Conservation (phyloP, 2,888 invertebrate species). For the Ophioninae sp. region DNA sequence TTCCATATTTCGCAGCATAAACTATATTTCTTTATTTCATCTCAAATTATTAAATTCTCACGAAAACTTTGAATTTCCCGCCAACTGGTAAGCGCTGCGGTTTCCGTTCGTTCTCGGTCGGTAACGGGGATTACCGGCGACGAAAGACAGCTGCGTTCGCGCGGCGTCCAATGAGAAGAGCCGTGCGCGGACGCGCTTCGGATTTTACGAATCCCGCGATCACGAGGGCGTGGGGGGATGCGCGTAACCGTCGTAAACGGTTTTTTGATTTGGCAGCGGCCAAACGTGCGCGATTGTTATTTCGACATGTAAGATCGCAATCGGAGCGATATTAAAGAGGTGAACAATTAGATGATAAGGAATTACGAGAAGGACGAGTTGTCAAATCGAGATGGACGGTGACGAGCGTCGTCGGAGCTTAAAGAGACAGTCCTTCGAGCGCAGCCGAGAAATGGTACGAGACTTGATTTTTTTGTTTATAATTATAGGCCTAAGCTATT, state of each 20-base stretch:
- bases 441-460: constrained; percentile 75
- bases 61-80: neutral
- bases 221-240: constrained; percentile 9
- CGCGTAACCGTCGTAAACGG: constrained; percentile 58
- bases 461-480: constrained; percentile 63
- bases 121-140: constrained; percentile 12
- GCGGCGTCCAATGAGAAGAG: constrained; percentile 42
- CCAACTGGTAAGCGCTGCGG: neutral
- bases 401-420: constrained; percentile 70
- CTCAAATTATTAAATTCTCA: no score
- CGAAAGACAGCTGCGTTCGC: neutral
- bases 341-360: constrained; percentile 32
- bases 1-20: no score
- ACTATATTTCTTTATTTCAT: no score
- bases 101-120: constrained; percentile 8
- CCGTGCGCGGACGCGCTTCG: constrained; percentile 59
- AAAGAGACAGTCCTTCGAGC: constrained; percentile 72
- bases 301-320: constrained; percentile 46
- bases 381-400: constrained; percentile 70
- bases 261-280: constrained; percentile 24
- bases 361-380: constrained; percentile 20
- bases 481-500: constrained; percentile 63
- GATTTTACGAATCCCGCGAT: constrained; percentile 49
- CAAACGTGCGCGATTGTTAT: neutral
- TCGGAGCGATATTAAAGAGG: constrained; percentile 19